These are phyloP conservation scores for Archocentrus centrarchus DNA, from an alignment of 2,113 vertebrate species.

Conservation along the genomic window DNA sequence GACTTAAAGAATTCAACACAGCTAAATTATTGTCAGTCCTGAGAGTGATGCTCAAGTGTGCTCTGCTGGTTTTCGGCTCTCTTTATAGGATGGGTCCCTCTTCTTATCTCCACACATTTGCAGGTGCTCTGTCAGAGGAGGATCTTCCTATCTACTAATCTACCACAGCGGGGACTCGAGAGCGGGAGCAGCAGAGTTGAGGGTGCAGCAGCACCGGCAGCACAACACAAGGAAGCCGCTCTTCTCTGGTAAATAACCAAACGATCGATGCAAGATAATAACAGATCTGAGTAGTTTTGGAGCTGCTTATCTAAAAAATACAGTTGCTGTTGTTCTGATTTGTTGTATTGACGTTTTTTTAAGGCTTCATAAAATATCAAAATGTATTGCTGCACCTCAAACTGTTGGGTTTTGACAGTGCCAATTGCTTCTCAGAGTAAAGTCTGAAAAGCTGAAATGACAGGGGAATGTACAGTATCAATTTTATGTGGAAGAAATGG, in stretches of 20 bases:
- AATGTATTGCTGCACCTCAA: background rate
- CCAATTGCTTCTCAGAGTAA: background rate
- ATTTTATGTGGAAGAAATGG: background rate
- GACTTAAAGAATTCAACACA: slow-evolving; percentile 9
- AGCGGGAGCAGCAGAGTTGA: slow-evolving; percentile 25
- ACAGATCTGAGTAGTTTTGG: background rate
- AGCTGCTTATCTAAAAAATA: slow-evolving; percentile 30
- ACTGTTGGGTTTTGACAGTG: background rate
- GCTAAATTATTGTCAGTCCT: background rate
- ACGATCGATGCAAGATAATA: slow-evolving; percentile 10
- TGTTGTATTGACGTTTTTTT: slow-evolving; percentile 14
- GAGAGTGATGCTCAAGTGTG: background rate
- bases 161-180: slow-evolving; percentile 22
- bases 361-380: slow-evolving; percentile 2
- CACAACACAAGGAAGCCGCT: background rate
- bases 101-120: slow-evolving; percentile 47
- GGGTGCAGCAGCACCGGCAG: background rate
- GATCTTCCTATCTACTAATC: slow-evolving; percentile 49
- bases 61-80: slow-evolving; percentile 2
- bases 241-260: slow-evolving; percentile 29
- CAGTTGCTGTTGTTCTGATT: background rate
- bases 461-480: background rate
- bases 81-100: slow-evolving; percentile 19
- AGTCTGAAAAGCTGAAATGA: background rate
- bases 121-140: slow-evolving; percentile 43